phyloP scores from a whole-genome alignment of 92 coral and sea anemone species.

The Plumapathes pennacea region DNA sequence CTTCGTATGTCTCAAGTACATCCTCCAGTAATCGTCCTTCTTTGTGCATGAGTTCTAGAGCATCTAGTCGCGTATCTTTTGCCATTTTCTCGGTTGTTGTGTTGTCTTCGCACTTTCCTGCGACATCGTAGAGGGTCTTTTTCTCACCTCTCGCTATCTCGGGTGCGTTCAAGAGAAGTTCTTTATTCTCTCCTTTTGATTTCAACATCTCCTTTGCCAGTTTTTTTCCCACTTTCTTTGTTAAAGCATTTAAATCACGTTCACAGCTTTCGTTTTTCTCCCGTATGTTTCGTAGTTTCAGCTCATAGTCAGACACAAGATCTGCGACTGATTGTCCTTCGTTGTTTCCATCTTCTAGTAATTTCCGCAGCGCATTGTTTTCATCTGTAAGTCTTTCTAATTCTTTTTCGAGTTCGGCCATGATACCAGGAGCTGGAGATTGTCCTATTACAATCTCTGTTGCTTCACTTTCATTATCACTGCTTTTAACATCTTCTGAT shows the following conservation, averaged over 20 bases:
- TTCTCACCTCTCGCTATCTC: conserved; percentile 5
- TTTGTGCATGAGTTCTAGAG: conserved; percentile 16
- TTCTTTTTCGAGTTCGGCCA: conserved; percentile 30
- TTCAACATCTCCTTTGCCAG: conserved; percentile 8
- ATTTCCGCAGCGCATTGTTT: conserved; percentile 11
- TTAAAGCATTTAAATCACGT: conserved; percentile 9
- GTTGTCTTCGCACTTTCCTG: conserved; percentile 22
- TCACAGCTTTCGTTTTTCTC: neutral
- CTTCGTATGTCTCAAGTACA: conserved; percentile 43
- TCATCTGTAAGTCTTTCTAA: conserved; percentile 46
- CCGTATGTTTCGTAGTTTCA: conserved; percentile 4
- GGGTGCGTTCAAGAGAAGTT: neutral
- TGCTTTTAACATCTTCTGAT: neutral
- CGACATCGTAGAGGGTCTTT: conserved; percentile 11
- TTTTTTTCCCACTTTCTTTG: conserved; percentile 33
- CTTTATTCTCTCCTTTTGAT: neutral
- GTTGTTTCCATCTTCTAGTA: neutral
- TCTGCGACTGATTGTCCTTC: conserved; percentile 3
- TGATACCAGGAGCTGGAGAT: neutral
- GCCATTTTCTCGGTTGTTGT: neutral
- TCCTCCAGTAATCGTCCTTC: conserved; percentile 54
- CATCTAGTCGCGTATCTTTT: conserved; percentile 3
- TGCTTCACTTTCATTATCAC: neutral
- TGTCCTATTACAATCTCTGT: neutral
- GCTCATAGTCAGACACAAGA: conserved; percentile 18